Conservation (phyloP, 2,113 vertebrate genomes). For the Phrynocephalus versicolor region DNA sequence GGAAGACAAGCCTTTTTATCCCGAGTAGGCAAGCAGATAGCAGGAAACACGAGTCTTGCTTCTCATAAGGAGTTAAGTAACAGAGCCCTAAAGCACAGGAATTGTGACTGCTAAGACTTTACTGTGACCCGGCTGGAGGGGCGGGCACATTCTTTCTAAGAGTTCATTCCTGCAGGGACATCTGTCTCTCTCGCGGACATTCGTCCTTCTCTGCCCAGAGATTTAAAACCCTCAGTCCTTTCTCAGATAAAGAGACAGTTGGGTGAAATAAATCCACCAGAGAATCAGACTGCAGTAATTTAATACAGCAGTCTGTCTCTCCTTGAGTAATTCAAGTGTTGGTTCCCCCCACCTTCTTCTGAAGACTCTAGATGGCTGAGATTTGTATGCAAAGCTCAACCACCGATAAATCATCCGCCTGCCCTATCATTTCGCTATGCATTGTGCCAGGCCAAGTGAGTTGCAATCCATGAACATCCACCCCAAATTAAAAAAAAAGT, state of each 20-base stretch:
- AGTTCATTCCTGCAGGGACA: slow-evolving; percentile 45
- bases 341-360: neutral
- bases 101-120: slow-evolving; percentile 44
- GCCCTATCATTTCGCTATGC: no score
- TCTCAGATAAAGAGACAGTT: neutral
- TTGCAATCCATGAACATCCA: no score
- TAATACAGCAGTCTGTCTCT: neutral
- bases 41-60: neutral
- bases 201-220: neutral
- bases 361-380: neutral
- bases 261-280: neutral
- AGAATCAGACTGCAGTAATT: neutral
- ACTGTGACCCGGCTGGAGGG: slow-evolving; percentile 23
- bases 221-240: neutral
- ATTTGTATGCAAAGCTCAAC: no score
- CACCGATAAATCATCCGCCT: no score
- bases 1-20: neutral
- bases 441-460: no score
- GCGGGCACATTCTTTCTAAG: slow-evolving; percentile 11
- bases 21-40: no score
- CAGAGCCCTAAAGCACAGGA: slow-evolving; percentile 40
- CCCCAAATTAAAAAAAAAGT: no score
- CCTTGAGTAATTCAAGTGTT: neutral
- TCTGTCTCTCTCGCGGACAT: slow-evolving; percentile 48
- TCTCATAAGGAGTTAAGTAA: slow-evolving; percentile 36